A percentile compares a stretch with the other conserved stretches of the same genome.
Evolutionary conservation across 2,113 vertebrate genomes (phyloP).

Genomic region (Pterocles burchelli): DNA sequence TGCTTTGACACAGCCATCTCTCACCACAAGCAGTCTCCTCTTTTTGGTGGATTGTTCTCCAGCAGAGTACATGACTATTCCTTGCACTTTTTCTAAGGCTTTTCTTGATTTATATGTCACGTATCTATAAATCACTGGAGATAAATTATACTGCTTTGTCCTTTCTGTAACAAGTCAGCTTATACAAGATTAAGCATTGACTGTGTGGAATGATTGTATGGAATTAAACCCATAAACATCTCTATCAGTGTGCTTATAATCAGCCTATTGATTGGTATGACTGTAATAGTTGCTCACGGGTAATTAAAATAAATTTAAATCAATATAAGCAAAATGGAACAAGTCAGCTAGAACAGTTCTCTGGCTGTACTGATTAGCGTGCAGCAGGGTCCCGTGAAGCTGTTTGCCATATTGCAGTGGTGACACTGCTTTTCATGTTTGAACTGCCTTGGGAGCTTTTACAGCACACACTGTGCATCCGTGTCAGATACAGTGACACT

Average conservation of each 20-base stretch:
- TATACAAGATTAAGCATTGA: not conserved
- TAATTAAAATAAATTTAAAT: not conserved
- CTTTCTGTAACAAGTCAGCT: not conserved
- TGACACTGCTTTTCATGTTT: not conserved
- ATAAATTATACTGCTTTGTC: not conserved
- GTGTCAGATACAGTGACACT: not conserved
- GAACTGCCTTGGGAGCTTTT: not conserved
- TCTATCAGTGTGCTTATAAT: not conserved
- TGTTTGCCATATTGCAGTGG: not conserved
- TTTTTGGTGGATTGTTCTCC: not conserved
- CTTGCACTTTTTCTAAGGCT: not conserved
- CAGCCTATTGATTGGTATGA: not conserved
- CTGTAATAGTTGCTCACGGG: not conserved
- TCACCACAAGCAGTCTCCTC: not conserved
- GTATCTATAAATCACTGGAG: not conserved
- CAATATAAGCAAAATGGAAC: not conserved
- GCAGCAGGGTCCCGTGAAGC: not conserved
- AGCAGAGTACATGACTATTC: not conserved
- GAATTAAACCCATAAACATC: not conserved
- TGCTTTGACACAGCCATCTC: not conserved
- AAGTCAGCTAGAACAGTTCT: not conserved
- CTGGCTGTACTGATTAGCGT: not conserved
- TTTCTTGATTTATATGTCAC: not conserved
- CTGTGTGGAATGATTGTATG: not conserved
- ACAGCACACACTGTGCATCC: rapidly evolving